These are phyloP conservation scores for Coptodon bakossiorum DNA, from an alignment of 2,113 vertebrate genomes.

Conservation along the genomic window DNA sequence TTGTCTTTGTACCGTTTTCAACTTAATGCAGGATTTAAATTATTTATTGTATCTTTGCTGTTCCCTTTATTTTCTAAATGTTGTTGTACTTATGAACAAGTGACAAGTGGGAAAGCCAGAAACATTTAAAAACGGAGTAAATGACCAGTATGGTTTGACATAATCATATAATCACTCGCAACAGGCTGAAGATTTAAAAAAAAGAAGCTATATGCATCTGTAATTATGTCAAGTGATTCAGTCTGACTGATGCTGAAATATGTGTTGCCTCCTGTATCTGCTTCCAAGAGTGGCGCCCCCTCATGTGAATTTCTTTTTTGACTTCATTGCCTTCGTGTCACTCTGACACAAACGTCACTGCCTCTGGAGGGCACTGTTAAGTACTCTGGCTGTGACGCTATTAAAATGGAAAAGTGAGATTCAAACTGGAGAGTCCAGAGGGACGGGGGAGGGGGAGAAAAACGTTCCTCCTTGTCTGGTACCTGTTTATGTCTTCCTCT, in stretches of 20 bases:
- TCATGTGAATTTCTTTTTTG: neutral
- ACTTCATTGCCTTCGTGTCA: constrained; percentile 10
- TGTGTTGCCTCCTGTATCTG: neutral
- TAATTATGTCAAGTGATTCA: neutral
- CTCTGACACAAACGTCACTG: constrained; percentile 7
- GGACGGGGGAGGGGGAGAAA: neutral
- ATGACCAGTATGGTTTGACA: rapidly evolving
- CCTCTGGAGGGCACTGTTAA: constrained; percentile 20
- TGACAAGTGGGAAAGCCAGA: neutral
- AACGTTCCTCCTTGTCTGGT: neutral
- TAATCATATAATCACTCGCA: neutral
- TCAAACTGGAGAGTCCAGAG: neutral
- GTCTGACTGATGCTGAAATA: neutral
- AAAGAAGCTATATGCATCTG: neutral
- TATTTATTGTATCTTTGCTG: neutral
- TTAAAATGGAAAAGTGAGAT: constrained; percentile 17
- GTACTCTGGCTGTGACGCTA: constrained; percentile 17
- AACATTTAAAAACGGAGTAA: neutral
- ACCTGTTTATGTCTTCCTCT: neutral
- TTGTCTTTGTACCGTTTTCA: neutral
- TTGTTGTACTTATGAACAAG: neutral
- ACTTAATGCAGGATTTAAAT: neutral
- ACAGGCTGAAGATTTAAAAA: neutral
- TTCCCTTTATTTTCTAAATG: neutral
- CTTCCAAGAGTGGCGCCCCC: neutral